These are phyloP conservation scores for Peromyscus maniculatus DNA, from an alignment of 2,113 vertebrate genomes.

Conservation along the genomic window DNA sequence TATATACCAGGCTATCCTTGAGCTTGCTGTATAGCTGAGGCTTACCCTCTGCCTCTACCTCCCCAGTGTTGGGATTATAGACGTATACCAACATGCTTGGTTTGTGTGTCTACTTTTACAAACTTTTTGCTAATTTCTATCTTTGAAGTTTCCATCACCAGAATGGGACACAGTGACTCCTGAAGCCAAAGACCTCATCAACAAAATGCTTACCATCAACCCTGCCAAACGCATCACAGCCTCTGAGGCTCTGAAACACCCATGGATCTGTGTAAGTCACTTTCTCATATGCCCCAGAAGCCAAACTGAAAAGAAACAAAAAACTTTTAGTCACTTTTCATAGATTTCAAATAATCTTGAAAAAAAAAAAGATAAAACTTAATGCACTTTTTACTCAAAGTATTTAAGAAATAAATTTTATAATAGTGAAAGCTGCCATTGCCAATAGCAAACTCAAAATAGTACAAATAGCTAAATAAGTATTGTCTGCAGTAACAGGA, in stretches of 20 bases:
- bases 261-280: slow-evolving; percentile 97
- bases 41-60: not conserved
- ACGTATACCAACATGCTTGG: not conserved
- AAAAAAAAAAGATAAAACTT: not conserved
- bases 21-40: too few relatives aligned
- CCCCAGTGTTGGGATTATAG: not conserved
- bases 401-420: not conserved
- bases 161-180: slow-evolving; percentile 99
- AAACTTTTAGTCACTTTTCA: not conserved
- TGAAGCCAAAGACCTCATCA: slow-evolving; percentile 99
- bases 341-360: slow-evolving; percentile 4
- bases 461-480: not conserved
- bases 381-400: not conserved
- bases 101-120: not conserved
- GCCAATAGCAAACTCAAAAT: not conserved
- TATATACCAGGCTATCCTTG: too few relatives aligned
- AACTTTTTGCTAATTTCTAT: slow-evolving; percentile 53
- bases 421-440: not conserved
- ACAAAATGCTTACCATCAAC: slow-evolving; percentile 99
- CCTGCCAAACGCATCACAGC: slow-evolving; percentile 96
- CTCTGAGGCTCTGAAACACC: slow-evolving; percentile 96
- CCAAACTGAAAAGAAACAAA: not conserved
- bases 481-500: not conserved
- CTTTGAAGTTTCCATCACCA: slow-evolving; percentile 95
- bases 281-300: not conserved